Base-by-base conservation (phyloP, 2,113 vertebrate species). In the Grammomys surdaster region DNA sequence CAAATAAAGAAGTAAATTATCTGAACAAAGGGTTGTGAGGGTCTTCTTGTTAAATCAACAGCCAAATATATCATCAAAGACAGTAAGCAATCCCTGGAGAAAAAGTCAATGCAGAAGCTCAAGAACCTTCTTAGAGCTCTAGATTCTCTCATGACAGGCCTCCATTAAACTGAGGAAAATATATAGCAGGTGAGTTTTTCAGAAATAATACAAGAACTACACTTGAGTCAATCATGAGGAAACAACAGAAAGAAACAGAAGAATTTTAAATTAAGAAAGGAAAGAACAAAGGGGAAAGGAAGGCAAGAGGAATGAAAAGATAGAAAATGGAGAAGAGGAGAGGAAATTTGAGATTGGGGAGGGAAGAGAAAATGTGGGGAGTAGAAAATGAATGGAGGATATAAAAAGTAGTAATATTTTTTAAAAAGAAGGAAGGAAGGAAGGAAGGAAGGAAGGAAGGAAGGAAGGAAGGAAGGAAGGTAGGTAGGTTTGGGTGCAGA, bases 271-370 rank as follows among this genome's bases (percentile, higher is more conserved):
- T 5, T 20, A 51, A 51, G 2, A 9, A 51, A 51, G 9, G 11
- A 51, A 51, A 10, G 51, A 51, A 51, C 10, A 7, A 51, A 51
- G 11, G 51, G 1, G 12, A 10, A 9, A 1, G 10, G 11, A 51
- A 51, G 51, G 9, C 10, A 51, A 1, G 9, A 1, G 11, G 11
- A 10, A 51, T 1, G 10, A 51, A 51, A 51, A 11, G 2, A 10
- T 51, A 51, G 51, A 51, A 51, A 10, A 51, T 51, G 51, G 10
- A 51, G 2, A 51, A 51, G 51, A 51, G 51, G 51, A 51, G 1
- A 51, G 51, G 9, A 51, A 51, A 51, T 51, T 51, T 51, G 10
- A 10, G 9, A 51, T 51, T 51, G 10, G 51, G 51, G 10, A 51
- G 51, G 51, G 51, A 11, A 51, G 51, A 11, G 51, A 51, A 5